Conservation (phyloP, 2,113 vertebrate genomes). For the Brienomyrus brachyistius region DNA sequence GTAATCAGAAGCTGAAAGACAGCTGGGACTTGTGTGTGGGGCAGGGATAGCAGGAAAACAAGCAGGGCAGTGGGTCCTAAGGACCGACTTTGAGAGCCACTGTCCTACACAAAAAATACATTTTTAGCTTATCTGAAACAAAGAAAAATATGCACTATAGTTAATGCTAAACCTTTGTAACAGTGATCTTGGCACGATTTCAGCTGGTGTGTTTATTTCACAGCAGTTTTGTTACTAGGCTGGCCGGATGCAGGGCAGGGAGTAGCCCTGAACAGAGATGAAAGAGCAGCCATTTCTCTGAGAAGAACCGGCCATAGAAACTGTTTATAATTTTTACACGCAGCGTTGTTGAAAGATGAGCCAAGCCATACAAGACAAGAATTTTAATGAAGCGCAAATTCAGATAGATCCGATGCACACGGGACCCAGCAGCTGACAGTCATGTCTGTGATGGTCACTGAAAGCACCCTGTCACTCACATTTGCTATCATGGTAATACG, state of each 20-base stretch:
- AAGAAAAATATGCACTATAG: not conserved
- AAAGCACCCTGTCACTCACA: not conserved
- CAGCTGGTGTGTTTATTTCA: not conserved
- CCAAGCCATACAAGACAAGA: not conserved
- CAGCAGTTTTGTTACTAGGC: not conserved
- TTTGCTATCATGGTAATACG: not conserved
- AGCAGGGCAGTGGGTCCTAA: too few species aligned
- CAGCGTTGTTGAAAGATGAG: not conserved
- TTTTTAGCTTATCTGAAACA: not conserved
- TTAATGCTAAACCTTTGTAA: not conserved
- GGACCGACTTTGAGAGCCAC: too few species aligned
- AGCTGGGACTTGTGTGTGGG: too few species aligned
- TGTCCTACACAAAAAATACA: not conserved
- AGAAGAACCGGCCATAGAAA: not conserved
- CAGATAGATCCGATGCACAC: not conserved
- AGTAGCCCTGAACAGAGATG: not conserved
- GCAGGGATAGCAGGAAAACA: too few species aligned
- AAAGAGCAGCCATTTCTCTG: not conserved
- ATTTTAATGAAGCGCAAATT: conserved; percentile 12
- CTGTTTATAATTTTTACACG: not conserved
- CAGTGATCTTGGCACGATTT: not conserved
- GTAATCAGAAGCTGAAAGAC: too few species aligned
- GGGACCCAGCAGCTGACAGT: not conserved
- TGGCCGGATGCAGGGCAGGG: not conserved
- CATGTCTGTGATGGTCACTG: not conserved